Conservation (phyloP, 2,888 invertebrate species). For the Polyploca ridens region DNA sequence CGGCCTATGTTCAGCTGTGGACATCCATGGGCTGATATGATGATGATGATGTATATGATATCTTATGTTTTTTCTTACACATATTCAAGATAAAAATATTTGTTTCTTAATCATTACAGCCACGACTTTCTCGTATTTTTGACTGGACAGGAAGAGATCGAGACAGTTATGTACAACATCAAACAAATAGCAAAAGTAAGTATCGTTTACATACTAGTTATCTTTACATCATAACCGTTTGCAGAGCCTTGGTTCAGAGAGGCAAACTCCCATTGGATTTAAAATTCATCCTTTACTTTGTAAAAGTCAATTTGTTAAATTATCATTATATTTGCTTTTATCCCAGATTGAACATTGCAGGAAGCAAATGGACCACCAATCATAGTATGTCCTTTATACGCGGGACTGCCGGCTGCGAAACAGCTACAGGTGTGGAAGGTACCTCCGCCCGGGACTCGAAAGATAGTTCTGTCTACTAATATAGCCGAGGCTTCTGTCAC, state of each 20-base stretch:
- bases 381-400: slow-evolving; percentile 94
- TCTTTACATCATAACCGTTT: too few relatives aligned
- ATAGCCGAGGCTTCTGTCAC: slow-evolving; percentile 99
- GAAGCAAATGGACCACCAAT: slow-evolving; percentile 87
- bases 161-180: slow-evolving; percentile 91
- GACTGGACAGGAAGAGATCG: slow-evolving; percentile 99
- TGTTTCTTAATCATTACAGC: slow-evolving; percentile 75
- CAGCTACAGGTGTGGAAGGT: slow-evolving; percentile 94
- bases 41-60: too few relatives aligned
- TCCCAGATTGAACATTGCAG: slow-evolving; percentile 57
- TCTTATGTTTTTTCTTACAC: too few relatives aligned
- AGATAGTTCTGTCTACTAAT: slow-evolving; percentile 97
- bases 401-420: slow-evolving; percentile 93
- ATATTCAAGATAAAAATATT: too few relatives aligned
- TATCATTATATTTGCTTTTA: slow-evolving; percentile 22
- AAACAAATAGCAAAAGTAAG: slow-evolving; percentile 88
- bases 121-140: slow-evolving; percentile 96
- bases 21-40: too few relatives aligned
- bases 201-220: slow-evolving; percentile 16
- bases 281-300: background rate
- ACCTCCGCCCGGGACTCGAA: slow-evolving; percentile 90
- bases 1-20: too few relatives aligned
- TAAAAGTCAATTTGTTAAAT: background rate
- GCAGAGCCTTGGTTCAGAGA: too few relatives aligned
- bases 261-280: too few relatives aligned